Base-by-base conservation (phyloP, 2,888 invertebrate species). In the Reticulitermes lucifugus region DNA sequence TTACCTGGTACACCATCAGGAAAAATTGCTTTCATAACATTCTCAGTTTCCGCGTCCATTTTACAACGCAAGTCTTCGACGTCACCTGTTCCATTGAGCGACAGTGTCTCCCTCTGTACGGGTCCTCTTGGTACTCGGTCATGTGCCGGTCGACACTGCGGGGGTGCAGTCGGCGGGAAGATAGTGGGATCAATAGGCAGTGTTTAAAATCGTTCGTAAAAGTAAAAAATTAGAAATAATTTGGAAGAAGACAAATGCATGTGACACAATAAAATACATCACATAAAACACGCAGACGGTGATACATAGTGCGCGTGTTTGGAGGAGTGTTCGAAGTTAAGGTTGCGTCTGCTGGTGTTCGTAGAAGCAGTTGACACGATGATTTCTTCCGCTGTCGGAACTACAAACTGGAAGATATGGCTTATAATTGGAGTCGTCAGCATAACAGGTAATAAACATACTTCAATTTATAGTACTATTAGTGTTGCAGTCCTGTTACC, bases 1-100 rank as follows among this genome's bases (percentile, higher is more conserved):
- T 88, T 88, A 93, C 93, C 91, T 89, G 91, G 90, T 87, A 91
- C 89, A 85, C 91, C 71, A 87, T 91, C 89, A 22, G 92, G 91
- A 89, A 92, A 93, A 83, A 93, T 89, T 83, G 93, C 89, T 87
- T 92, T 91, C 84, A 92, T 90, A 85, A 93, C 90, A 89, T 91
- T 91, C 86, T 91, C 91, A 21, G 91, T 90, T 88, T 92, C 92
- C 77, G 91, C 88, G 87, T 91, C 91, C 92, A 92, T 92, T 87
- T 86, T 88, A 59, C 59, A 35, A 35, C n/a, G 51, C 55, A 29
- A 70, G 43, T 70, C 81, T 21, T 5, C 22, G 12, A 70, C 81
- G 81, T 60, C 70, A 70, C 70, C 81, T 81, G 81, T 70, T 43
- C n/a, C 81, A 81, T n/a, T 70, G 70, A 25, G 81, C 70, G 81